Evolutionary conservation across 2,113 vertebrate species (phyloP), one percentile per base, ranked within the genome.

Genomic region (Cyanoramphus novaezelandiae): DNA sequence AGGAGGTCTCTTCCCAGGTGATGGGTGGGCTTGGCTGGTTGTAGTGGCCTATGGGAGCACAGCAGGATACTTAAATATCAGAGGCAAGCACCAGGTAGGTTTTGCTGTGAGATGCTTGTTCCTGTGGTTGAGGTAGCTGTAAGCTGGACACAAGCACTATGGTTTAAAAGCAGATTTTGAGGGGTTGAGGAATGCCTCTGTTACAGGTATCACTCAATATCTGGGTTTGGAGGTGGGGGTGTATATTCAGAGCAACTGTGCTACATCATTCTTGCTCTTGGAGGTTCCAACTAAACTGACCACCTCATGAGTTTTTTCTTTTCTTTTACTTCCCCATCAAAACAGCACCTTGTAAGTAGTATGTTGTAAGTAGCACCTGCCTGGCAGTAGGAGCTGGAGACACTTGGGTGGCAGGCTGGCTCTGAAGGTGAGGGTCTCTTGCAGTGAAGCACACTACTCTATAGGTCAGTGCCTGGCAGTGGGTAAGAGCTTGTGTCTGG

Each of bases 51-150:
- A 55, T 92, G 60, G 60, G 49, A 89, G 31, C 49, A 75, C 43
- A 43, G 44, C n/a, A 59, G 27, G 27, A 37, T 43, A 29, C n/a
- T 88, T 78, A 64, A 78, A 82, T 72, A 78, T 28, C 27, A 72
- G 72, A 78, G 39, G 53, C 23, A 49, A 44, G 23, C 0, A 37
- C 3, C 37, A 4, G 11, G 2, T 2, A 1, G 5, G 8, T 12
- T 82, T 74, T 86, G 9, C 2, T 69, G 16, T 28, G n/a, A 28
- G 27, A 2, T 49, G n/a, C 28, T 59, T 68, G 3, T 20, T 57
- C 1, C 0, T 43, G 2, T 11, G 4, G 4, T 17, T 23, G 15
- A 57, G 3, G 8, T 2, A 17, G 8, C 6, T 78, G 7, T 39
- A 20, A 49, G 23, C 6, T 76, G 16, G 33, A 13, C 0, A 6